Percentiles rank a stretch among this genome's conserved stretches.
phyloP scores from a whole-genome alignment of 2,888 invertebrate species.

The Gryllus longicercus region DNA sequence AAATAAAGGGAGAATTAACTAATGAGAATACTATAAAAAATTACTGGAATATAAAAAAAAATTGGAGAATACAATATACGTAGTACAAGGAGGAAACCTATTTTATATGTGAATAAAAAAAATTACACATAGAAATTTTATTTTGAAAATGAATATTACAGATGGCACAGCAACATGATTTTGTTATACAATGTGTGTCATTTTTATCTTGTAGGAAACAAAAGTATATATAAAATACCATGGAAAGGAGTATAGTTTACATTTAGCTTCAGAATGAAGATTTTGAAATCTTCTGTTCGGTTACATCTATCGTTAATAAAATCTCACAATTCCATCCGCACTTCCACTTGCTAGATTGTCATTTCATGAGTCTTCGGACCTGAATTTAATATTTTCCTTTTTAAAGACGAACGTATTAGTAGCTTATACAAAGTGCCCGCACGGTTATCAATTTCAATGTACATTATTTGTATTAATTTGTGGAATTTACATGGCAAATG shows the following conservation, averaged over 20 bases:
- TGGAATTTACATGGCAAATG: too few species aligned
- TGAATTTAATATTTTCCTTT: neutral
- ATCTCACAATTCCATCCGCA: neutral
- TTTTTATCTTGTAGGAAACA: neutral
- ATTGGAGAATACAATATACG: too few species aligned
- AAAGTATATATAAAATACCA: neutral
- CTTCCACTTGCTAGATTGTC: neutral
- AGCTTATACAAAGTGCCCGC: too few species aligned
- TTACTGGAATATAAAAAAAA: too few species aligned
- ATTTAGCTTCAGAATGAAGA: neutral
- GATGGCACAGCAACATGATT: slow-evolving; percentile 2
- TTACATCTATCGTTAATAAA: neutral
- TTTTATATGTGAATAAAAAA: too few species aligned
- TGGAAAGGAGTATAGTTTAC: neutral
- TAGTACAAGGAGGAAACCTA: too few species aligned
- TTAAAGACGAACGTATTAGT: too few species aligned
- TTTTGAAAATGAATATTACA: slow-evolving; percentile 11
- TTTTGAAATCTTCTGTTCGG: neutral
- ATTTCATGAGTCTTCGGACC: neutral
- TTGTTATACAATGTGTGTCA: neutral
- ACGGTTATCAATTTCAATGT: too few species aligned
- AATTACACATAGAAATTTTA: slow-evolving; percentile 1
- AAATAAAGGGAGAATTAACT: too few species aligned
- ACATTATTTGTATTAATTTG: too few species aligned
- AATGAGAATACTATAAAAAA: too few species aligned